These are phyloP conservation scores for Maccullochella peelii DNA, from an alignment of 2,113 vertebrate genomes.

Conservation along the genomic window DNA sequence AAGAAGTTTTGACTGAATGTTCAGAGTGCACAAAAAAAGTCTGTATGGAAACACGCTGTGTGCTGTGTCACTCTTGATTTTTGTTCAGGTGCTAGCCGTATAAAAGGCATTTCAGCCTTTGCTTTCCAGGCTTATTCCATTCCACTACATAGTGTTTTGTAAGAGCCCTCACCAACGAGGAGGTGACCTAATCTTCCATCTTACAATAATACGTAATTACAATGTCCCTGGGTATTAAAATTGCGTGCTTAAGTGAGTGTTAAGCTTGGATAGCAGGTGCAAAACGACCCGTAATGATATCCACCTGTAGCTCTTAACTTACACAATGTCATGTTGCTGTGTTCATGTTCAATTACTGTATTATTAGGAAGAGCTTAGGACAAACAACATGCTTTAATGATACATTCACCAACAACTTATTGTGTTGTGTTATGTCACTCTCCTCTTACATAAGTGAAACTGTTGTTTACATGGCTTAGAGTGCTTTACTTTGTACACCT, in stretches of 20 bases:
- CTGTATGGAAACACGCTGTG: neutral
- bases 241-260: neutral
- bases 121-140: neutral
- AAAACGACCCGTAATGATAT: neutral
- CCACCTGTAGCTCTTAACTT: neutral
- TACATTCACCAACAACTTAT: neutral
- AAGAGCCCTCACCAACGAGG: neutral
- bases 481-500: neutral
- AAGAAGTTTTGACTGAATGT: no score
- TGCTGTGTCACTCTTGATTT: neutral
- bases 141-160: neutral
- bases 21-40: neutral
- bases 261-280: neutral
- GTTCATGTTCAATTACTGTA: neutral
- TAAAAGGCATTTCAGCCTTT: neutral
- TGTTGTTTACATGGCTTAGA: neutral
- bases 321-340: no score
- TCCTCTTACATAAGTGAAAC: neutral
- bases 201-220: slow-evolving; percentile 4
- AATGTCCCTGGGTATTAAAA: neutral
- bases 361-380: neutral
- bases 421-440: neutral
- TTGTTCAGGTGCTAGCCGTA: neutral
- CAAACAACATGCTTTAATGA: slow-evolving; percentile 6
- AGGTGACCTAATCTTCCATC: neutral